phyloP scores from a whole-genome alignment of 2,888 invertebrate genomes.

The Stenichneumon culpator region DNA sequence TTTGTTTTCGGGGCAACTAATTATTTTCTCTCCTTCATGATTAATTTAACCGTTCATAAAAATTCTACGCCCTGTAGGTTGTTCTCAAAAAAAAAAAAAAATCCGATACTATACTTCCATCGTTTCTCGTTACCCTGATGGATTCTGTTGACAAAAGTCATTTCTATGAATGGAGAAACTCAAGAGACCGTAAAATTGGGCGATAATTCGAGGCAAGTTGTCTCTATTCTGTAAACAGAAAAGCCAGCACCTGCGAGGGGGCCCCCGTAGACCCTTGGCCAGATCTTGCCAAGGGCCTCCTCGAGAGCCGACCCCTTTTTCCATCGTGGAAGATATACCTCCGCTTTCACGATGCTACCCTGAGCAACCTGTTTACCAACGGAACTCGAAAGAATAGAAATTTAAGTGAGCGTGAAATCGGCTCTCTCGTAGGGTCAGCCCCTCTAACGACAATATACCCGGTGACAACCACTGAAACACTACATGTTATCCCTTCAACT shows the following conservation, averaged over 20 bases:
- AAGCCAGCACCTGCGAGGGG: neutral
- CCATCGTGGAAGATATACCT: conserved; percentile 29
- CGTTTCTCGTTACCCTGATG: conserved; percentile 57
- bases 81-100: conserved; percentile 7
- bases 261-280: neutral
- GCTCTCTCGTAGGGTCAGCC: conserved; percentile 1
- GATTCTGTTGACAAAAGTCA: conserved; percentile 76
- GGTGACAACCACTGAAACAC: conserved; percentile 2
- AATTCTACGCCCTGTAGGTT: neutral
- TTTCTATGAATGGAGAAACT: conserved; percentile 68
- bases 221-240: neutral
- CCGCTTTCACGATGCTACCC: conserved; percentile 49
- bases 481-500: neutral
- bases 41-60: neutral
- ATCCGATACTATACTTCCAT: conserved; percentile 22
- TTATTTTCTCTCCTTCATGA: no score
- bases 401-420: conserved; percentile 62
- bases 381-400: conserved; percentile 59
- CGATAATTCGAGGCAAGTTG: conserved; percentile 11
- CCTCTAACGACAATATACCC: neutral
- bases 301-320: conserved; percentile 20
- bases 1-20: no score
- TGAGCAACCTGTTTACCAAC: conserved; percentile 61
- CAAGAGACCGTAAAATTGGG: conserved; percentile 67
- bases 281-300: conserved; percentile 35